These are phyloP conservation scores for Heliconius congener DNA, from an alignment of 1,140 invertebrate genomes.

Conservation along the genomic window DNA sequence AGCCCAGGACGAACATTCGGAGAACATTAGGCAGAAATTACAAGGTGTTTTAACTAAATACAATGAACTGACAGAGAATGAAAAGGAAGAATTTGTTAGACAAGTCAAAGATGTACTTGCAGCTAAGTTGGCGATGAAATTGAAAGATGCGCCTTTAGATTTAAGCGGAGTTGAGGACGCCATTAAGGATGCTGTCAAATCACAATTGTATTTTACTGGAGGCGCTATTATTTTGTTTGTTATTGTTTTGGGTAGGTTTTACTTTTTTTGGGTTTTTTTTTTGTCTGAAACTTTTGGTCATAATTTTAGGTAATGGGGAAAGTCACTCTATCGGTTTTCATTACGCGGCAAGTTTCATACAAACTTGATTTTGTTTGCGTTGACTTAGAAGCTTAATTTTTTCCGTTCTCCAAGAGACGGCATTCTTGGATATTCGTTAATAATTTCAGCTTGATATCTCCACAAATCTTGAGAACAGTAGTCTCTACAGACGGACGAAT, in stretches of 20 bases:
- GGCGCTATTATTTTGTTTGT: conserved; percentile 53
- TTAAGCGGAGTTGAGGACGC: conserved; percentile 56
- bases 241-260: conserved; percentile 66
- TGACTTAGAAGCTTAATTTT: too few relatives aligned
- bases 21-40: conserved; percentile 58
- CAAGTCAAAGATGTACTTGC: conserved; percentile 57
- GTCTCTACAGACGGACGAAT: too few relatives aligned
- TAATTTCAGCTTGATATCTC: too few relatives aligned
- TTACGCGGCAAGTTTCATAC: too few relatives aligned
- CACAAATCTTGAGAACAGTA: too few relatives aligned
- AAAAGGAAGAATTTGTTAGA: conserved; percentile 61
- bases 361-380: too few relatives aligned
- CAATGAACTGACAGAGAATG: conserved; percentile 58
- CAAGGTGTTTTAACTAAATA: conserved; percentile 61
- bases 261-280: conserved; percentile 10
- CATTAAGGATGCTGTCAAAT: conserved; percentile 51
- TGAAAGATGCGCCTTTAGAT: conserved; percentile 54
- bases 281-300: too few relatives aligned
- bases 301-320: too few relatives aligned
- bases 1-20: conserved; percentile 50
- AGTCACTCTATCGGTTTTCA: too few relatives aligned
- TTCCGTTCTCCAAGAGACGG: too few relatives aligned
- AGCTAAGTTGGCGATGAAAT: conserved; percentile 49
- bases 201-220: conserved; percentile 50
- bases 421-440: too few relatives aligned